These are phyloP conservation scores for Podocnemis expansa DNA, from an alignment of 2,113 vertebrate genomes.

Conservation along the genomic window DNA sequence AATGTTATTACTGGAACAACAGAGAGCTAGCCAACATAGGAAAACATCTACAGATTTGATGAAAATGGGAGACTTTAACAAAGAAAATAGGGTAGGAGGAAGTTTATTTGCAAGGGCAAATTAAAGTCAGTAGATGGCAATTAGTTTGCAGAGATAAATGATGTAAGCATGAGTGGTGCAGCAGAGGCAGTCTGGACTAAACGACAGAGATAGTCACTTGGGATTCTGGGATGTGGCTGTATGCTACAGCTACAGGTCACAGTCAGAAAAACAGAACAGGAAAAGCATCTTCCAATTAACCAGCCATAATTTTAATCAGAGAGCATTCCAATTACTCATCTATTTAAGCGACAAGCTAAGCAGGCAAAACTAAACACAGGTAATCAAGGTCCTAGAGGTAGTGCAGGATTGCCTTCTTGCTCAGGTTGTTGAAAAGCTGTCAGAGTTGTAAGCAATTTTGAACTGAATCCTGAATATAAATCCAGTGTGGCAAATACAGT, in stretches of 20 bases:
- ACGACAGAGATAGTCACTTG: background rate
- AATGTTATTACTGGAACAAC: background rate
- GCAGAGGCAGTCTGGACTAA: background rate
- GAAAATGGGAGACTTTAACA: background rate
- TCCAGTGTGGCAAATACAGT: background rate
- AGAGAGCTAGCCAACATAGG: background rate
- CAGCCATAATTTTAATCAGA: background rate
- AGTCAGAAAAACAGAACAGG: background rate
- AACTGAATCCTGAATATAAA: background rate
- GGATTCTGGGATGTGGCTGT: background rate
- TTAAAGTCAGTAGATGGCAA: background rate
- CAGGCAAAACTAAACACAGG: background rate
- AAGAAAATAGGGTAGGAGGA: background rate
- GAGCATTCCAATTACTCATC: background rate
- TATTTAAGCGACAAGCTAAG: background rate
- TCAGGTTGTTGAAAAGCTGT: background rate
- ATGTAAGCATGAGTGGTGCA: background rate
- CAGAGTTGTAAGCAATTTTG: background rate
- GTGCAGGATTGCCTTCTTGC: background rate
- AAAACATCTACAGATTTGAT: background rate
- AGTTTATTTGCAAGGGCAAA: background rate
- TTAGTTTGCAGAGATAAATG: background rate
- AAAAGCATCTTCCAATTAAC: background rate
- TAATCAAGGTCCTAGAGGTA: background rate
- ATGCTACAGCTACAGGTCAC: background rate